Percentiles rank a stretch among this genome's conserved stretches.
phyloP scores from a whole-genome alignment of 2,797 vertebrate genomes.

The Rhyacichthys aspro region DNA sequence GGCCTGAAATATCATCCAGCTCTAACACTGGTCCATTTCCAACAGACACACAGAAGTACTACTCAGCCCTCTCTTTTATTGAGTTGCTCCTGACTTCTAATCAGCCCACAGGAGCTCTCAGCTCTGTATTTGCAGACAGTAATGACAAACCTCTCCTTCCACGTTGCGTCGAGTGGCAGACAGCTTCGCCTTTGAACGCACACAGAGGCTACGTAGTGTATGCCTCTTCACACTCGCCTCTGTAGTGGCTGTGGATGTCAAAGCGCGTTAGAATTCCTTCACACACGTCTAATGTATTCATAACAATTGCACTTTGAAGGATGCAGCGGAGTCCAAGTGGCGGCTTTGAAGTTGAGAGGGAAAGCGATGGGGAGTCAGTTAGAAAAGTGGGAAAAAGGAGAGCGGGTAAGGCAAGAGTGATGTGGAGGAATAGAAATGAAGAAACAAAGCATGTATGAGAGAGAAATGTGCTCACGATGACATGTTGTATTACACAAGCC shows the following conservation, averaged over 20 bases:
- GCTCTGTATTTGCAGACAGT: conserved; percentile 71
- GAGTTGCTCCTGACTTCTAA: conserved; percentile 72
- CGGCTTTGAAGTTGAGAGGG: conserved; percentile 41
- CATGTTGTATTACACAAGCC: conserved; percentile 67
- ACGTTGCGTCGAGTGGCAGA: conserved; percentile 25
- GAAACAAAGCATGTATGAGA: conserved; percentile 10
- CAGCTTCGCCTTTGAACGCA: conserved; percentile 50
- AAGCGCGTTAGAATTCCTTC: conserved; percentile 50
- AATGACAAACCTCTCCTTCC: conserved; percentile 76
- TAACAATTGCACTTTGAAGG: conserved; percentile 43
- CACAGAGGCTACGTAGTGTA: conserved; percentile 10
- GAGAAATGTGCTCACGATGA: conserved; percentile 52
- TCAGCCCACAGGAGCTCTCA: conserved; percentile 69
- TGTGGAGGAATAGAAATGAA: not conserved
- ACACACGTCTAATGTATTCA: conserved; percentile 53
- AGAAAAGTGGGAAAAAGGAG: conserved; percentile 10
- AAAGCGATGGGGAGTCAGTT: conserved; percentile 16
- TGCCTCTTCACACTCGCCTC: conserved; percentile 36
- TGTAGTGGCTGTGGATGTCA: conserved; percentile 46
- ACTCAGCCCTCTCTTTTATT: conserved; percentile 59
- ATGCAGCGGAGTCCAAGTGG: conserved; percentile 27
- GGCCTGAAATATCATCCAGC: conserved; percentile 24
- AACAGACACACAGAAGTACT: conserved; percentile 44
- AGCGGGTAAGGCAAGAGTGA: conserved; percentile 29
- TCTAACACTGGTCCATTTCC: conserved; percentile 28